Evolutionary conservation across 2,888 invertebrate species (phyloP).

Genomic region (Axea sp.): DNA sequence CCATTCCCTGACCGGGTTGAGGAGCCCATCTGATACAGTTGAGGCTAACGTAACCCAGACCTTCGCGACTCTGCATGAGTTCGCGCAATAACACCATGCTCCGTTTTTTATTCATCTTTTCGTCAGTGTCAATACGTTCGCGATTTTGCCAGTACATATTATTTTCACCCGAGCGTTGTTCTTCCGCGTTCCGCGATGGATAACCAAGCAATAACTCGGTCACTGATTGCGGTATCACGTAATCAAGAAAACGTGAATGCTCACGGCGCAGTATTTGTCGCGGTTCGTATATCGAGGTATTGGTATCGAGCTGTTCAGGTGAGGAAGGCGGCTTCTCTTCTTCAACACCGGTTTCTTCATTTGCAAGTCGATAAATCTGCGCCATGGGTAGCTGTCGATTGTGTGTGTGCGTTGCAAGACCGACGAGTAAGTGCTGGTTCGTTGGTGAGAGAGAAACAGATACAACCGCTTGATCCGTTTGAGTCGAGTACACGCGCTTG

Average conservation of each 20-base stretch:
- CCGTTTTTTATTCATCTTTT: slow-evolving; percentile 67
- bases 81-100: slow-evolving; percentile 83
- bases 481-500: slow-evolving; percentile 88
- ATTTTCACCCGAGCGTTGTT: slow-evolving; percentile 17
- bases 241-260: slow-evolving; percentile 61
- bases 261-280: slow-evolving; percentile 14
- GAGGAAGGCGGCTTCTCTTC: slow-evolving; percentile 3
- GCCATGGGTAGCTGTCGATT: slow-evolving; percentile 72
- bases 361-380: slow-evolving; percentile 72
- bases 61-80: slow-evolving; percentile 83
- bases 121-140: no score
- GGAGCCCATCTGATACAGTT: slow-evolving; percentile 93
- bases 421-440: slow-evolving; percentile 88
- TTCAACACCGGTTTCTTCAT: slow-evolving; percentile 58
- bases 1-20: slow-evolving; percentile 89
- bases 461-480: slow-evolving; percentile 88
- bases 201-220: background rate
- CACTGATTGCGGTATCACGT: slow-evolving; percentile 7
- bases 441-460: slow-evolving; percentile 92
- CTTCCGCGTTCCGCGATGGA: background rate
- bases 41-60: slow-evolving; percentile 85
- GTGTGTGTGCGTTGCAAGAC: slow-evolving; percentile 85
- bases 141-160: slow-evolving; percentile 57
- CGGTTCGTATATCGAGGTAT: background rate
- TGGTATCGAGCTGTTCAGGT: background rate